Percentiles rank a stretch among this genome's conserved stretches.
These are phyloP conservation scores for Drosophila neoperkinsi DNA, from an alignment of 2,888 invertebrate genomes.

Conservation along the genomic window DNA sequence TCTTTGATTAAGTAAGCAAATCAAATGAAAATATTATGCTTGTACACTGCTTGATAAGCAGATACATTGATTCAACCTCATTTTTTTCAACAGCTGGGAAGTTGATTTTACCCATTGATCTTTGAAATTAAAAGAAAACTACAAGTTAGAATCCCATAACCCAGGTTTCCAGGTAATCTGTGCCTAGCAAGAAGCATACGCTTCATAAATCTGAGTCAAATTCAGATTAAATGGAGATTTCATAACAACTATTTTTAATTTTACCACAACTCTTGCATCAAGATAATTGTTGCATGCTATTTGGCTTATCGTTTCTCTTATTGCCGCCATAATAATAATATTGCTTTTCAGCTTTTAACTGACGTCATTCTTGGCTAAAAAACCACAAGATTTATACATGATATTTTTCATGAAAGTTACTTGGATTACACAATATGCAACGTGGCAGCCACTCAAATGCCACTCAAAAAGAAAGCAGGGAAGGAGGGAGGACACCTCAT, in stretches of 20 bases:
- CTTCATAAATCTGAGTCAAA: no score
- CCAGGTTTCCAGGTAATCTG: not conserved
- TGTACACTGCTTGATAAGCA: not conserved
- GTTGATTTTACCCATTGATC: not conserved
- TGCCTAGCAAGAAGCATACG: not conserved
- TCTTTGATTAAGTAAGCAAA: not conserved
- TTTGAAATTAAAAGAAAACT: not conserved
- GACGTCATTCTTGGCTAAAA: slow-evolving; percentile 45
- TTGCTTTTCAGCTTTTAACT: slow-evolving; percentile 29
- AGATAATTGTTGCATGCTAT: slow-evolving; percentile 19
- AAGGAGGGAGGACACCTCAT: not conserved
- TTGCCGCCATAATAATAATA: slow-evolving; percentile 29
- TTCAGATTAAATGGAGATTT: not conserved
- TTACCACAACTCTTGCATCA: not conserved
- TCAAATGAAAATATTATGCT: not conserved
- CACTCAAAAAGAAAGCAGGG: slow-evolving; percentile 1
- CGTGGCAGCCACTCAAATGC: slow-evolving; percentile 28
- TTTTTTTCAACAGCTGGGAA: not conserved
- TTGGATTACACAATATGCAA: slow-evolving; percentile 57
- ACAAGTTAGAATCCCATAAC: not conserved
- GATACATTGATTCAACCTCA: not conserved
- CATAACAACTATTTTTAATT: not conserved
- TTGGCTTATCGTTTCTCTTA: slow-evolving; percentile 30
- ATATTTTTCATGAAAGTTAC: slow-evolving; percentile 60
- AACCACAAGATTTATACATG: slow-evolving; percentile 59